Evolutionary conservation across 1,140 invertebrate species (phyloP).

Genomic region (Lordiphosa mommai): DNA sequence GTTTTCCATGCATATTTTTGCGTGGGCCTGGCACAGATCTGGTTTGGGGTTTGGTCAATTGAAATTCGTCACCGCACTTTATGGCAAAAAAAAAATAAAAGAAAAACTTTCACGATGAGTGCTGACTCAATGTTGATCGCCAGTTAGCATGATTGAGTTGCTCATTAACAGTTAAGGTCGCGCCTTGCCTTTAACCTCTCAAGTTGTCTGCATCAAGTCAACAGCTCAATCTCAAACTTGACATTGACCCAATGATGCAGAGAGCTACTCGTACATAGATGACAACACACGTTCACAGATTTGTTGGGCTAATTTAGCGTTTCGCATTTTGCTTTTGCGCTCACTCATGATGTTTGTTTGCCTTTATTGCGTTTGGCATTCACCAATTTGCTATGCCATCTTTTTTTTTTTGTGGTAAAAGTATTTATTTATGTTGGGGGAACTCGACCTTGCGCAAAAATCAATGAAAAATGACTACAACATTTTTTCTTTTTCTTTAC

Average conservation of each 20-base stretch:
- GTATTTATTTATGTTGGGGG: slow-evolving; percentile 33
- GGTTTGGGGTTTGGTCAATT: slow-evolving; percentile 31
- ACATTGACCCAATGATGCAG: slow-evolving; percentile 68
- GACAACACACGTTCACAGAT: slow-evolving; percentile 43
- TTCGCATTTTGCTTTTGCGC: slow-evolving; percentile 10
- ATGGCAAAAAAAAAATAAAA: slow-evolving; percentile 2
- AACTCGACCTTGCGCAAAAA: slow-evolving; percentile 48
- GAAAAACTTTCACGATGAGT: slow-evolving; percentile 39
- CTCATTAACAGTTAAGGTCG: slow-evolving; percentile 29
- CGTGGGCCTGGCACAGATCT: slow-evolving; percentile 37
- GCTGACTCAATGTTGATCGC: slow-evolving; percentile 30
- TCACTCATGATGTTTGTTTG: slow-evolving; percentile 16
- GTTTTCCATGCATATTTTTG: slow-evolving; percentile 44
- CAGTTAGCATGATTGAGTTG: background rate
- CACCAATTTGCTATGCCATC: slow-evolving; percentile 52
- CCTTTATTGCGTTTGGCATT: slow-evolving; percentile 55
- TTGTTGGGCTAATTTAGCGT: slow-evolving; percentile 51
- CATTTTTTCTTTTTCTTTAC: slow-evolving; percentile 32
- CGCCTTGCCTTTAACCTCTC: slow-evolving; percentile 42
- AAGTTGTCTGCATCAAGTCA: slow-evolving; percentile 39
- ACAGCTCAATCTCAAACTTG: slow-evolving; percentile 59
- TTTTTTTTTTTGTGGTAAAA: slow-evolving; percentile 47
- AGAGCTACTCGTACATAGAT: slow-evolving; percentile 6
- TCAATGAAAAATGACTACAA: slow-evolving; percentile 36
- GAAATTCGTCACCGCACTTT: slow-evolving; percentile 41